phyloP scores from a whole-genome alignment of 2,888 invertebrate genomes.

The Leptopilina myrica region DNA sequence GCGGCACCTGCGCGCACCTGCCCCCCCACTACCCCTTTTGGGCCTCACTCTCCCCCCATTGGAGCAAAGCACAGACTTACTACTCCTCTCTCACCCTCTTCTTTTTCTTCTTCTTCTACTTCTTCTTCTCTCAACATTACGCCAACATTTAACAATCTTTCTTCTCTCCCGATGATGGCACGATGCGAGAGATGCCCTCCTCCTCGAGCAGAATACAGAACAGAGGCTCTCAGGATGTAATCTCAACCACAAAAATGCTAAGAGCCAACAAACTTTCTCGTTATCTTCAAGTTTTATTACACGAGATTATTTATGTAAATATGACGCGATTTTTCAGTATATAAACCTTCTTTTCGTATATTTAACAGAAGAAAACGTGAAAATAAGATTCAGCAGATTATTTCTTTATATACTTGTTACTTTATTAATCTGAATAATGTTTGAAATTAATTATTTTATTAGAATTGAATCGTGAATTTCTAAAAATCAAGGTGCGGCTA shows the following conservation, averaged over 20 bases:
- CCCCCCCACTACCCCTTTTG: slow-evolving; percentile 54
- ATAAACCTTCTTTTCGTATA: background rate
- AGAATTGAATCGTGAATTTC: too few relatives aligned
- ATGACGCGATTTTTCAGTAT: background rate
- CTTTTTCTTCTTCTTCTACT: background rate
- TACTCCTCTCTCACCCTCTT: slow-evolving; percentile 42
- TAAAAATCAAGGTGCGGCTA: too few relatives aligned
- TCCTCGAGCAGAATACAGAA: background rate
- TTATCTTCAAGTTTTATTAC: slow-evolving; percentile 14
- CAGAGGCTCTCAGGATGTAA: slow-evolving; percentile 38
- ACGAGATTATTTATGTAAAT: slow-evolving; percentile 14
- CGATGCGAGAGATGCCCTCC: background rate
- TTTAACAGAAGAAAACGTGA: too few relatives aligned
- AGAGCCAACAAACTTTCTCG: slow-evolving; percentile 16
- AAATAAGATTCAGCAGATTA: too few relatives aligned
- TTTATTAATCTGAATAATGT: too few relatives aligned
- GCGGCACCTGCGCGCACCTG: slow-evolving; percentile 72
- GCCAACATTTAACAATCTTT: slow-evolving; percentile 42
- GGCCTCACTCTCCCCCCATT: slow-evolving; percentile 40
- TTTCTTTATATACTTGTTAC: too few relatives aligned
- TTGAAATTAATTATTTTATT: too few relatives aligned
- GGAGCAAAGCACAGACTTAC: slow-evolving; percentile 11
- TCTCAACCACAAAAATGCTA: slow-evolving; percentile 30
- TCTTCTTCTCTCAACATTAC: slow-evolving; percentile 34
- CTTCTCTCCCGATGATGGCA: slow-evolving; percentile 31